These are phyloP conservation scores for Eunapius fragilis DNA, from an alignment of 37 sponge, comb jelly and placozoan genomes.

Conservation along the genomic window DNA sequence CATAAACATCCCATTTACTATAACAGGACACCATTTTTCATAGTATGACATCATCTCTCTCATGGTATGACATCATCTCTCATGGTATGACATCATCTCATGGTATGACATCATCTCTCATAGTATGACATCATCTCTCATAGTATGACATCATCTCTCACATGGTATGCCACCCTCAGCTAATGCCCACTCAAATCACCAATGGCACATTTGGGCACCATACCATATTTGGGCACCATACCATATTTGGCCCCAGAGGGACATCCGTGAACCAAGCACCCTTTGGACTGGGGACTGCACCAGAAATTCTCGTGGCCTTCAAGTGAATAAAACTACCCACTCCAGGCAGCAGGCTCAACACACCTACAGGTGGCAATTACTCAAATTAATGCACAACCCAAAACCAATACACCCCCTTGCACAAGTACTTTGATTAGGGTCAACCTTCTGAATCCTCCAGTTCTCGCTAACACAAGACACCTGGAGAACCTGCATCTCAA, in stretches of 20 bases:
- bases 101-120: too few species aligned
- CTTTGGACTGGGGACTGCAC: not conserved
- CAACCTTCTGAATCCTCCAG: constrained; percentile 44
- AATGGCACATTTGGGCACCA: not conserved
- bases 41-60: too few species aligned
- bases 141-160: too few species aligned
- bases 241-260: constrained; percentile 49
- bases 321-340: constrained; percentile 48
- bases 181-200: too few species aligned
- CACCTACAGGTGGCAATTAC: constrained; percentile 5
- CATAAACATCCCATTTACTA: too few species aligned
- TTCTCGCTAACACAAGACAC: constrained; percentile 43
- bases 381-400: too few species aligned
- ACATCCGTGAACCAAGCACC: constrained; percentile 37
- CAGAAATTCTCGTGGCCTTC: constrained; percentile 9
- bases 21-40: too few species aligned
- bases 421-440: constrained; percentile 29
- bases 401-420: not conserved
- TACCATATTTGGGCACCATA: not conserved
- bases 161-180: too few species aligned
- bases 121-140: too few species aligned
- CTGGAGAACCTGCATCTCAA: constrained; percentile 45
- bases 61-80: too few species aligned
- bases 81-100: too few species aligned
- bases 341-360: constrained; percentile 43